Percentiles rank a stretch among this genome's conserved stretches.
These are phyloP conservation scores for Drosophila engyochracea DNA, from an alignment of 2,888 invertebrate species.

Conservation along the genomic window DNA sequence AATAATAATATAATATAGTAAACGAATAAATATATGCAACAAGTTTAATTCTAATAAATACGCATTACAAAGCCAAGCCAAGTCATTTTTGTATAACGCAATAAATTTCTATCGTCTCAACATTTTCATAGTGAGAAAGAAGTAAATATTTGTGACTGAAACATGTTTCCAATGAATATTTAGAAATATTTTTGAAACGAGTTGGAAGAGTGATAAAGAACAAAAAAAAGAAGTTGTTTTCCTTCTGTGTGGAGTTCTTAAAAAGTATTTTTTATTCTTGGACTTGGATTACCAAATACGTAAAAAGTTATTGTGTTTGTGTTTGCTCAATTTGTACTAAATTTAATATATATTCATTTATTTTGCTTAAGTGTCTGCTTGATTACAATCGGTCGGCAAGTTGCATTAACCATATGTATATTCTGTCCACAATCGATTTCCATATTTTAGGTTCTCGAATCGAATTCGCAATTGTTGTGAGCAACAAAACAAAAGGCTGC, in stretches of 20 bases:
- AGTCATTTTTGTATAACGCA: not conserved
- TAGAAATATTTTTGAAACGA: not conserved
- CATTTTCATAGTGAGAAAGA: not conserved
- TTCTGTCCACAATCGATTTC: constrained; percentile 28
- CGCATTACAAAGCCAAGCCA: not conserved
- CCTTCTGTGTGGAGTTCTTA: not conserved
- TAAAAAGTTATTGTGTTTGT: not conserved
- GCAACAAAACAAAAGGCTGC: constrained; percentile 56
- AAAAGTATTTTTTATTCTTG: not conserved
- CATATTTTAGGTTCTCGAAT: constrained; percentile 30
- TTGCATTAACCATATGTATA: constrained; percentile 46
- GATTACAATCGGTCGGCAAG: constrained; percentile 6
- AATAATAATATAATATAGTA: not conserved
- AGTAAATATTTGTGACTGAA: not conserved
- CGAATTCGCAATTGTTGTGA: constrained; percentile 21
- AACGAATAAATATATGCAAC: not conserved
- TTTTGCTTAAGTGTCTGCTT: not conserved
- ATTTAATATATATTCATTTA: not conserved
- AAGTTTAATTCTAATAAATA: not conserved
- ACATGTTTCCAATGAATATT: not conserved
- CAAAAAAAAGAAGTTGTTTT: too few species aligned
- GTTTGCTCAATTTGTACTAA: not conserved
- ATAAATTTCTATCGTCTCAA: not conserved
- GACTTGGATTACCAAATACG: not conserved
- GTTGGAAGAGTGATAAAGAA: not conserved